These are phyloP conservation scores for Sus scrofa DNA, from an alignment of 2,113 vertebrate genomes.

Conservation along the genomic window T2T-Sscrofa CM000825.6:51688501-51689000, in stretches of 20 bases:
- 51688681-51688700: background rate
- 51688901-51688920: background rate
- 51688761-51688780: background rate
- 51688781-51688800: background rate
- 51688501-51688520: background rate
- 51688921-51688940: background rate
- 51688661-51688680: background rate
- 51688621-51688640: no score
- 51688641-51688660: background rate
- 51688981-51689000: background rate
- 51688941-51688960: background rate
- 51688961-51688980: background rate
- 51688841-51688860: background rate
- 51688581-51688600: background rate
- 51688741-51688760: background rate
- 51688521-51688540: background rate
- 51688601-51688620: background rate
- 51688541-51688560: background rate
- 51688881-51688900: fast-evolving
- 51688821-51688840: no score
- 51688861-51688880: no score
- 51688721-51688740: background rate
- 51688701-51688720: background rate
- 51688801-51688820: background rate
- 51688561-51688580: background rate